Evolutionary conservation across 2,888 invertebrate species (phyloP), one percentile per base, ranked within the genome.

Genomic region (Dasypolia templi): DNA sequence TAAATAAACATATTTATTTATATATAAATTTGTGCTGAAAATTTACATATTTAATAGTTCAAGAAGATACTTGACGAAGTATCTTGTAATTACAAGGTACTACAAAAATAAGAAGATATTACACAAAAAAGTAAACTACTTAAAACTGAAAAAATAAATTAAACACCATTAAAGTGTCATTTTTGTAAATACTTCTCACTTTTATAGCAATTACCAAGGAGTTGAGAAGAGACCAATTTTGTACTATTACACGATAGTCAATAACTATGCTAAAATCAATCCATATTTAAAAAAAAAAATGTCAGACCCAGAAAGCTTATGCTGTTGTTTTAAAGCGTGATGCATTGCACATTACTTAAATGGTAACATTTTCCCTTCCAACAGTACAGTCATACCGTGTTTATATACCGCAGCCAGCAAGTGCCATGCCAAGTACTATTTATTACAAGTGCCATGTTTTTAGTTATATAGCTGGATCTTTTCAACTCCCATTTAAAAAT

Each of bases 1-100:
- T 96, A 96, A 96, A 96, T 96, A 95, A 94, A 96, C 93, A 93
- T 93, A 93, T 88, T 87, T 81, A 86, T 71, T 79, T 72, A 77
- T 82, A 86, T 79, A 89, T 88, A 89, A 62, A 71, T 56, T 77
- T 77, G 80, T 86, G 89, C 89, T 90, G 87, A 72, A 85, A 86
- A 85, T 61, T n/a, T n/a, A n/a, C n/a, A 66, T 72, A 77, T 85
- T 58, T 35, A 75, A 70, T 55, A 78, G 44, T 46, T 51, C 29
- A 49, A 35, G 3, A 64, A 61, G 35, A 61, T 58, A 68, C 35
- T 29, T 55, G 26, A 35, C 19, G 22, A 26, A 67, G 35, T 56
- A 71, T 56, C 26, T 70, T 64, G 42, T 59, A 1, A 39, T 49
- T 53, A 72, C 0, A 61, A 51, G 29, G 5, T 46, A 56, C 65